Percentiles rank a stretch among this genome's conserved stretches.
These are phyloP conservation scores for Drosophila dives DNA, from an alignment of 2,888 invertebrate species.

Conservation along the genomic window DNA sequence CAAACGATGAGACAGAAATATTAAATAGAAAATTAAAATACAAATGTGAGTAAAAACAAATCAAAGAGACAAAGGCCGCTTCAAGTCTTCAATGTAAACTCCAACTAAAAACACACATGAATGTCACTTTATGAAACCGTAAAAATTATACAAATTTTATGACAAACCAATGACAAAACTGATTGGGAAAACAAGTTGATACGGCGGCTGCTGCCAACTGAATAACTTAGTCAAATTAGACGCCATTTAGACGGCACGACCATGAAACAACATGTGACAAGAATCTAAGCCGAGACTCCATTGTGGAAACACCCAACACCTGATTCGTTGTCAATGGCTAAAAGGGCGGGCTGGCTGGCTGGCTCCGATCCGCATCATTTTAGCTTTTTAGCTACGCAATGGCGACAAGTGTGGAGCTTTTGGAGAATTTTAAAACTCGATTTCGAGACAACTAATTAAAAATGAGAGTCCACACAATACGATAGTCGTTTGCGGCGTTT, in stretches of 20 bases:
- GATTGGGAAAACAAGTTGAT: conserved; percentile 76
- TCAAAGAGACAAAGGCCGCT: conserved; percentile 64
- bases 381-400: conserved; percentile 22
- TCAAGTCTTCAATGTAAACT: conserved; percentile 23
- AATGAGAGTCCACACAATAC: conserved; percentile 21
- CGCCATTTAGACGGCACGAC: conserved; percentile 60
- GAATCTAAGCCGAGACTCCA: conserved; percentile 51
- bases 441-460: conserved; percentile 59
- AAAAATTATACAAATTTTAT: conserved; percentile 79
- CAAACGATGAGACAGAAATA: conserved; percentile 12
- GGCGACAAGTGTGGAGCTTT: conserved; percentile 57
- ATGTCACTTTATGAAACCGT: conserved; percentile 71
- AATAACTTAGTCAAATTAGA: conserved; percentile 74
- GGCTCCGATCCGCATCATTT: conserved; percentile 1
- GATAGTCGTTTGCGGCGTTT: conserved; percentile 10
- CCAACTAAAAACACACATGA: conserved; percentile 73
- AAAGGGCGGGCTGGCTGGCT: conserved; percentile 49
- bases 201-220: conserved; percentile 59
- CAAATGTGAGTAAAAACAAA: conserved; percentile 69
- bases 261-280: conserved; percentile 38
- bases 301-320: conserved; percentile 64
- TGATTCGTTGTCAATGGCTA: conserved; percentile 65
- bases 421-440: conserved; percentile 10
- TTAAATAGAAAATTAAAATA: conserved; percentile 56
- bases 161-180: conserved; percentile 71